A percentile compares a stretch with the other conserved stretches of the same genome.
Conservation (phyloP, 23 tunicate genomes). For the Phallusia fumigata region DNA sequence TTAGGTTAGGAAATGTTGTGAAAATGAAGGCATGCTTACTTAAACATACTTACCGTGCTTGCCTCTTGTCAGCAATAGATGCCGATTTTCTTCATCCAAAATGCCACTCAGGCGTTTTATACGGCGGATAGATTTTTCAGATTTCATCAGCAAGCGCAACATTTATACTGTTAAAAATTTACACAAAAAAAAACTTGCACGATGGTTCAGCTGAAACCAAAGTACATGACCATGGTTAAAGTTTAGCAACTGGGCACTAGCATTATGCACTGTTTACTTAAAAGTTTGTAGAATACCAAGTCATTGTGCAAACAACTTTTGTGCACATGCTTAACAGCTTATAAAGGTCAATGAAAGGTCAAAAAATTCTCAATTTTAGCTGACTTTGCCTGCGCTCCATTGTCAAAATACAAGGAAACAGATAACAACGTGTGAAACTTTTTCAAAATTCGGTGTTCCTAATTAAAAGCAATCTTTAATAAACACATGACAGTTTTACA, state of each 20-base stretch:
- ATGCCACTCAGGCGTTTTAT: constrained; percentile 49
- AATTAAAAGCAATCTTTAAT: too few relatives aligned
- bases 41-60: constrained; percentile 68
- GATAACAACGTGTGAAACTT: too few relatives aligned
- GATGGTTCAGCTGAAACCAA: constrained; percentile 3
- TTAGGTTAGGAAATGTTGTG: too few relatives aligned
- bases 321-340: too few relatives aligned
- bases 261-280: background rate
- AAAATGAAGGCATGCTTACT: too few relatives aligned
- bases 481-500: too few relatives aligned
- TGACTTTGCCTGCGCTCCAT: too few relatives aligned
- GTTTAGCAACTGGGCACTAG: background rate
- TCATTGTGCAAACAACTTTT: background rate
- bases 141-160: constrained; percentile 57
- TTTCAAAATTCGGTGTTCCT: too few relatives aligned
- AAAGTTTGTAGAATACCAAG: background rate
- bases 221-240: background rate
- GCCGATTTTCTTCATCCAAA: constrained; percentile 52
- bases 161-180: constrained; percentile 6
- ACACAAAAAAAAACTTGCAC: background rate
- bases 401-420: too few relatives aligned
- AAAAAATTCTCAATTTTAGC: too few relatives aligned
- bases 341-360: too few relatives aligned
- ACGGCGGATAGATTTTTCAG: constrained; percentile 49
- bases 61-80: constrained; percentile 23